Evolutionary conservation across 1,140 invertebrate genomes (phyloP).

Genomic region (Diprion similis): DNA sequence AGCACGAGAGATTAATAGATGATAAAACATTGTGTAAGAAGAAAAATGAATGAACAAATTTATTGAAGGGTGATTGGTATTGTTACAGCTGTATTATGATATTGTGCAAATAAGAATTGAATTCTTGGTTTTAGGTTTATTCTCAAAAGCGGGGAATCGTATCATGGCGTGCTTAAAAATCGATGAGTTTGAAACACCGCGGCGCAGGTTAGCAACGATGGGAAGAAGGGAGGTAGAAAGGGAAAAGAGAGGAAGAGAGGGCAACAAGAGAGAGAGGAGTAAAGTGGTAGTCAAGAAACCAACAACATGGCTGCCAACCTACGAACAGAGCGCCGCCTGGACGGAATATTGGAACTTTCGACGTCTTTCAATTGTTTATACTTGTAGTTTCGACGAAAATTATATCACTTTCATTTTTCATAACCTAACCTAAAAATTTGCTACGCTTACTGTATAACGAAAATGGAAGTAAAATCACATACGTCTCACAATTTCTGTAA

Average conservation of each 20-base stretch:
- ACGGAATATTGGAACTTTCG: constrained; percentile 44
- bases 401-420: too few relatives aligned
- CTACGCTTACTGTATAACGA: too few relatives aligned
- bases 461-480: too few relatives aligned
- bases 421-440: too few relatives aligned
- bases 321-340: constrained; percentile 52
- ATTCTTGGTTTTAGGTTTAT: too few relatives aligned
- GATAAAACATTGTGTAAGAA: too few relatives aligned
- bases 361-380: neutral
- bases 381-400: too few relatives aligned
- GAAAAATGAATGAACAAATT: too few relatives aligned
- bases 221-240: constrained; percentile 11
- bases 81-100: too few relatives aligned
- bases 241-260: constrained; percentile 20
- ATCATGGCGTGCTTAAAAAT: constrained; percentile 32
- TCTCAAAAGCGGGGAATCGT: constrained; percentile 18
- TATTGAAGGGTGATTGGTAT: too few relatives aligned
- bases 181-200: constrained; percentile 39
- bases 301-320: constrained; percentile 49
- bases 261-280: constrained; percentile 8
- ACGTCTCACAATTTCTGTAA: neutral
- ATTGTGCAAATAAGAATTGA: neutral
- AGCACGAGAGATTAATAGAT: too few relatives aligned
- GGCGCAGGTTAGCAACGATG: constrained; percentile 30
- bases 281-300: constrained; percentile 11